Percentiles rank a stretch among this genome's conserved stretches.
These are phyloP conservation scores for Sericinus montela DNA, from an alignment of 2,888 invertebrate species.

Conservation along the genomic window DNA sequence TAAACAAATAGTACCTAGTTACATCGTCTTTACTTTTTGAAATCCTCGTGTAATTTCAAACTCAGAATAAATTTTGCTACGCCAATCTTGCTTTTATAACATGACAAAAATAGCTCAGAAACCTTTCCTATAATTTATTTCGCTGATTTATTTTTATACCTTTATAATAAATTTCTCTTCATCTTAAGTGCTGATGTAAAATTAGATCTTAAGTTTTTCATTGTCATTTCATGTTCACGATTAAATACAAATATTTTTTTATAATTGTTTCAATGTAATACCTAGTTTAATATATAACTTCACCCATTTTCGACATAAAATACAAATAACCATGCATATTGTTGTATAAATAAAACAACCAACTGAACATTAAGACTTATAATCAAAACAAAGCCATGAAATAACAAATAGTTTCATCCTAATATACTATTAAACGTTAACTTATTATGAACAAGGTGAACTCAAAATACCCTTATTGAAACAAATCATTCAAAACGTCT, in stretches of 20 bases:
- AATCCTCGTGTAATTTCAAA: constrained; percentile 19
- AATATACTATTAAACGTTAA: no score
- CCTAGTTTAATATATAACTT: not conserved
- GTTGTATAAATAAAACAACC: no score
- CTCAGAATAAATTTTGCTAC: not conserved
- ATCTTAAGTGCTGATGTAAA: constrained; percentile 14
- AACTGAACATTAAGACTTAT: no score
- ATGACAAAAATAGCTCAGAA: not conserved
- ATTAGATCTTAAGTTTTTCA: constrained; percentile 17
- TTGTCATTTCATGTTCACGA: constrained; percentile 6
- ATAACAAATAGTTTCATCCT: no score
- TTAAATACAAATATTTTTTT: constrained; percentile 14
- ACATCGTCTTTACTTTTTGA: constrained; percentile 43
- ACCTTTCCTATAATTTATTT: not conserved
- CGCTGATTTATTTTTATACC: not conserved
- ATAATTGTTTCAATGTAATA: constrained; percentile 8
- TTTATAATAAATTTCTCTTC: not conserved
- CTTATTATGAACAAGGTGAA: no score
- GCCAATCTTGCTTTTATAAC: not conserved
- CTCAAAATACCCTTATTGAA: no score
- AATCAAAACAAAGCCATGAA: no score
- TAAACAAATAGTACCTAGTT: constrained; percentile 63
- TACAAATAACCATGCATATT: no score
- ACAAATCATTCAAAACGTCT: no score
- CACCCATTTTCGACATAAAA: no score